Conservation (phyloP, 1,140 invertebrate genomes). For the Heliconius eleuchia region DNA sequence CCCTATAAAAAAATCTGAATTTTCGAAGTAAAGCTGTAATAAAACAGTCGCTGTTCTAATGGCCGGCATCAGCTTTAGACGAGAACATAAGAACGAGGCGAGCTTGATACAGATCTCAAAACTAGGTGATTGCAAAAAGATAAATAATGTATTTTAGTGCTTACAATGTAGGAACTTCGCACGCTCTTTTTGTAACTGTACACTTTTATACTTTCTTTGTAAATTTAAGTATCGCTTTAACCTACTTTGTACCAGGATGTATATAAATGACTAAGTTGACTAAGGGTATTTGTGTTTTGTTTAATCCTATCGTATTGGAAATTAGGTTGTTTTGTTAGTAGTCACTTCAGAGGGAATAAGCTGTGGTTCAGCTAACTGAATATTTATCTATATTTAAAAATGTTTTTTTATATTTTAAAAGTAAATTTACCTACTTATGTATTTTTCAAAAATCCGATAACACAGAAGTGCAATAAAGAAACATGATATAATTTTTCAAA, state of each 20-base stretch:
- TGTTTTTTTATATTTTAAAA: no score
- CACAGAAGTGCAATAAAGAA: no score
- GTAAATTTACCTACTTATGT: no score
- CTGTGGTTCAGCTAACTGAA: no score
- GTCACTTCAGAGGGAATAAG: no score
- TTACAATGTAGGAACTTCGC: slow-evolving; percentile 12
- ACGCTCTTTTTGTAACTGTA: not conserved
- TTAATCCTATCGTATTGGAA: not conserved
- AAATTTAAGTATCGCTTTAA: not conserved
- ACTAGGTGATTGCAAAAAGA: slow-evolving; percentile 24
- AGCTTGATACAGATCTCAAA: slow-evolving; percentile 34
- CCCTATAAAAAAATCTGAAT: no score
- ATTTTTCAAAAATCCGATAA: no score
- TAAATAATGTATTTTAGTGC: slow-evolving; percentile 2
- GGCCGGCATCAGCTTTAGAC: slow-evolving; percentile 10
- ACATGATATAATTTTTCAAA: no score
- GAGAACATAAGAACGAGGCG: slow-evolving; percentile 27
- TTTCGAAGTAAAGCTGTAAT: not conserved
- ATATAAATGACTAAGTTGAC: not conserved
- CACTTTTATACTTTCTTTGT: slow-evolving; percentile 2
- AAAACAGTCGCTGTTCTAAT: slow-evolving; percentile 16
- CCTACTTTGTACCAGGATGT: not conserved
- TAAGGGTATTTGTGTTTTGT: not conserved
- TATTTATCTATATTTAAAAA: no score
- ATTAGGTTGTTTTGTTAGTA: not conserved